Percentiles rank a stretch among this genome's conserved stretches.
phyloP scores from a whole-genome alignment of 2,797 vertebrate species.

The Carcharodon carcharias region DNA sequence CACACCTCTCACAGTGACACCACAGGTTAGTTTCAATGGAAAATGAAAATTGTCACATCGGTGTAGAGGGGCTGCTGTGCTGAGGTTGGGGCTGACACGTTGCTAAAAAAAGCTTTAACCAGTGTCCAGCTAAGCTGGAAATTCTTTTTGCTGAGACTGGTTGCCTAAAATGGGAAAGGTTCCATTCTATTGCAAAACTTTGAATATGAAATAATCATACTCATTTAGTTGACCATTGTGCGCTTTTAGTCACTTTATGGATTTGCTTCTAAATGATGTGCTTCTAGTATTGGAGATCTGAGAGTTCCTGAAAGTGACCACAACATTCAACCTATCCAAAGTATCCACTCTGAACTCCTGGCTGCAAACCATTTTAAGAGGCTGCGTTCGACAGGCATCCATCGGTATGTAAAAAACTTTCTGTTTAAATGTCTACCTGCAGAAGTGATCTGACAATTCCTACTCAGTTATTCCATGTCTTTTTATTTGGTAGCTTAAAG shows the following conservation, averaged over 20 bases:
- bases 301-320: background rate
- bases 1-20: background rate
- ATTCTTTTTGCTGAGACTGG: background rate
- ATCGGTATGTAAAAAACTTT: slow-evolving; percentile 34
- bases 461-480: background rate
- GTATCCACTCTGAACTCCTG: slow-evolving; percentile 39
- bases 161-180: background rate
- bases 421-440: background rate
- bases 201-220: background rate
- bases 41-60: background rate
- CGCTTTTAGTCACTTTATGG: background rate
- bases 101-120: background rate
- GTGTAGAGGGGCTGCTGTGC: background rate
- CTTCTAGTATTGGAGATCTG: background rate
- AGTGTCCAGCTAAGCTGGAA: background rate
- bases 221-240: background rate
- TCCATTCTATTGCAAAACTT: background rate
- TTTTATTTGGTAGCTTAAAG: background rate
- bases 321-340: background rate
- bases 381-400: slow-evolving; percentile 39
- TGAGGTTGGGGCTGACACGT: background rate
- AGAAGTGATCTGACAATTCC: background rate
- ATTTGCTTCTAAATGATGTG: background rate
- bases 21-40: background rate
- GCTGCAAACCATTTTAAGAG: slow-evolving; percentile 38